phyloP scores from a whole-genome alignment of 1,140 invertebrate genomes.

The Thaumatotibia leucotreta region DNA sequence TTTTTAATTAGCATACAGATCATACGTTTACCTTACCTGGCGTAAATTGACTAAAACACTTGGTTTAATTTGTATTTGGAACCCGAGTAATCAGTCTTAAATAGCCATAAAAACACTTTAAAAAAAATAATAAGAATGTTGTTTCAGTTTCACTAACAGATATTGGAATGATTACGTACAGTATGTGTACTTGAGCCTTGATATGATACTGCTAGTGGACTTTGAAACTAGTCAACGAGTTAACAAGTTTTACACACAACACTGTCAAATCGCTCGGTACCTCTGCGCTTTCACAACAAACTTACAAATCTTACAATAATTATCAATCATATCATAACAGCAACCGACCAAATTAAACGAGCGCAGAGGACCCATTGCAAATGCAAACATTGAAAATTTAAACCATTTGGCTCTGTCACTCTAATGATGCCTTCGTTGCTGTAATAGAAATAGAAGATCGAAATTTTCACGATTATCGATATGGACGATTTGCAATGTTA shows the following conservation, averaged over 20 bases:
- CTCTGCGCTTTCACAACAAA: background rate
- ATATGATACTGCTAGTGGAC: background rate
- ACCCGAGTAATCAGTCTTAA: background rate
- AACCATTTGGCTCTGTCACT: too few relatives aligned
- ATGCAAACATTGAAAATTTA: too few relatives aligned
- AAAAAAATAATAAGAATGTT: background rate
- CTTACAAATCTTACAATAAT: too few relatives aligned
- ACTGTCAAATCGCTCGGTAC: too few relatives aligned
- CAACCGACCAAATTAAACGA: background rate
- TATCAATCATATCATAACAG: too few relatives aligned
- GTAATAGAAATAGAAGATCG: too few relatives aligned
- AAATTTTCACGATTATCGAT: too few relatives aligned
- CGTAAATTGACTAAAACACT: background rate
- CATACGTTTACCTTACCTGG: background rate
- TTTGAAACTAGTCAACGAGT: constrained; percentile 6
- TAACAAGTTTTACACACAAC: background rate
- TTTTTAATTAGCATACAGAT: too few relatives aligned
- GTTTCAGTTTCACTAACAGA: background rate
- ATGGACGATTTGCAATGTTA: too few relatives aligned
- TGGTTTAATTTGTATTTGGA: background rate
- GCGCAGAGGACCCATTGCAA: too few relatives aligned
- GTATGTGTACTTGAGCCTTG: background rate
- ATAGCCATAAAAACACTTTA: background rate
- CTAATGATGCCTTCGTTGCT: too few relatives aligned
- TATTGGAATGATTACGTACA: background rate